Conservation (phyloP, 2,888 invertebrate genomes). For the Resseliella maxima region DNA sequence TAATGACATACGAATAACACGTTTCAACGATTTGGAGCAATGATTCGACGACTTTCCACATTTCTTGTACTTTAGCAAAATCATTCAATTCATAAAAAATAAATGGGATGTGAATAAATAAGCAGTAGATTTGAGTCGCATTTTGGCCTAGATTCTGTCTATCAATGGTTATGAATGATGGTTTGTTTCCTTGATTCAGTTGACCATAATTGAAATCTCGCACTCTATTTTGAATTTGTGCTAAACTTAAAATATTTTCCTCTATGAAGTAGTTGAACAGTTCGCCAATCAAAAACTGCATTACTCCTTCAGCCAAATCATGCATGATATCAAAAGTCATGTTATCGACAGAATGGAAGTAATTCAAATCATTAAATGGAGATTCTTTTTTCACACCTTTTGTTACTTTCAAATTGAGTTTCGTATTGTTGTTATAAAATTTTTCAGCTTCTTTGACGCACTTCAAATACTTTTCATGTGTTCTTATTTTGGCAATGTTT, state of each 20-base stretch:
- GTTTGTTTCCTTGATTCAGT: not conserved
- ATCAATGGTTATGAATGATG: not conserved
- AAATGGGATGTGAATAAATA: conserved; percentile 7
- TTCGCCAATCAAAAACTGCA: not conserved
- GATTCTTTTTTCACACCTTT: too few relatives aligned
- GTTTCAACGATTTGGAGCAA: too few relatives aligned
- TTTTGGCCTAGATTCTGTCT: not conserved
- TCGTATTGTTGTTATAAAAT: too few relatives aligned
- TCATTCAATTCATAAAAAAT: not conserved
- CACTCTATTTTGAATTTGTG: not conserved
- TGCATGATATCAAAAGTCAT: not conserved
- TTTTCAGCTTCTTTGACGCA: too few relatives aligned
- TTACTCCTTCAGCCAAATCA: not conserved
- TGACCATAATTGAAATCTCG: not conserved
- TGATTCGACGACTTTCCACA: too few relatives aligned
- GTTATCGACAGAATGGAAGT: not conserved
- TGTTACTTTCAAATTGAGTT: too few relatives aligned
- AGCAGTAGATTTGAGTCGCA: not conserved
- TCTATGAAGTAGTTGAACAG: not conserved
- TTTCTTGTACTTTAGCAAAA: too few relatives aligned
- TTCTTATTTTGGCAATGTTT: too few relatives aligned
- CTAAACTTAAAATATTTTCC: not conserved
- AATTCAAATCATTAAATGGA: too few relatives aligned
- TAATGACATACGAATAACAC: too few relatives aligned
- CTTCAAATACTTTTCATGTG: too few relatives aligned